phyloP scores from a whole-genome alignment of 2,888 invertebrate genomes.

The Ecdyonurus torrentis region DNA sequence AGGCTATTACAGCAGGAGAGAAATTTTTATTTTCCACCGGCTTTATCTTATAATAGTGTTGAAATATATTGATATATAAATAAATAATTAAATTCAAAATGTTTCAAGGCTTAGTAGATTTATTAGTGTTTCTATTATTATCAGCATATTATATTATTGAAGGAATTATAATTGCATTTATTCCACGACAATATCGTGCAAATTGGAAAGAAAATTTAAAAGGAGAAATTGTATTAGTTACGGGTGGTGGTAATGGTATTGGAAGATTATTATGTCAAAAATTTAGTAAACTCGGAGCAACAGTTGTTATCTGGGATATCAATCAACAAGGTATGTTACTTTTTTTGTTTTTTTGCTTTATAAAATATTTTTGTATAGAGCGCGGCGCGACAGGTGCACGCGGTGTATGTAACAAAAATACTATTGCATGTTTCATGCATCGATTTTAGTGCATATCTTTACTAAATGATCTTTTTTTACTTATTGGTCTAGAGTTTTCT shows the following conservation, averaged over 20 bases:
- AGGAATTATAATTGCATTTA: not conserved
- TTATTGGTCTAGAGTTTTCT: too few species aligned
- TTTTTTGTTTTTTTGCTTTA: too few species aligned
- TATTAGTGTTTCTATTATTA: not conserved
- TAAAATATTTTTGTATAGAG: too few species aligned
- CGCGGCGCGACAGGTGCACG: too few species aligned
- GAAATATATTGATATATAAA: not conserved
- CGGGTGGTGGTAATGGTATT: conserved; percentile 3
- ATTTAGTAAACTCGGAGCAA: not conserved
- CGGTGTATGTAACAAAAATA: too few species aligned
- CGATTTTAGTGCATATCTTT: too few species aligned
- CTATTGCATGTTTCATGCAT: too few species aligned
- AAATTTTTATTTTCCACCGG: too few species aligned
- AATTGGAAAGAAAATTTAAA: not conserved
- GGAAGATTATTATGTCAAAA: not conserved
- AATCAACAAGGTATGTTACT: conserved; percentile 1
- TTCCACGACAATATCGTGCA: conserved; percentile 3
- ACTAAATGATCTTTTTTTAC: too few species aligned
- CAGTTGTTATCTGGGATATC: conserved; percentile 3
- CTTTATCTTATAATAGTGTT: too few species aligned
- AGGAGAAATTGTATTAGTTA: conserved; percentile 3
- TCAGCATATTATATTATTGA: conserved; percentile 2
- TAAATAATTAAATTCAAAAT: not conserved
- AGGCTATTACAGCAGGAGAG: too few species aligned
- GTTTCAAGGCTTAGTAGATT: conserved; percentile 1